Evolutionary conservation across 2,113 vertebrate genomes (phyloP).

Genomic region (Ictalurus furcatus): DNA sequence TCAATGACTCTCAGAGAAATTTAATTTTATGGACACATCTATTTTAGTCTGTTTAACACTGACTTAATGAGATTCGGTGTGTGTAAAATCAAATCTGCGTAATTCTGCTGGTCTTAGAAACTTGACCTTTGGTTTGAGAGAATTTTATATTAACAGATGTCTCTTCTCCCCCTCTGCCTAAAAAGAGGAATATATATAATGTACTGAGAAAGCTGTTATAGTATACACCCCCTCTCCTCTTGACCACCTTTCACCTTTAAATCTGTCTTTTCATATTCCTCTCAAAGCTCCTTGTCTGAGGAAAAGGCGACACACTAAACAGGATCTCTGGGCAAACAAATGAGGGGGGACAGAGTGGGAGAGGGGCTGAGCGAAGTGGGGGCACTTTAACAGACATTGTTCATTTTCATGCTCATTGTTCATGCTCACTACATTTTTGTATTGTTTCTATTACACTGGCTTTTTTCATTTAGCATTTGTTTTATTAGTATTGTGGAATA

Average conservation of each 20-base stretch:
- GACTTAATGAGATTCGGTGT: not conserved
- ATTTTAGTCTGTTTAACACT: conserved; percentile 36
- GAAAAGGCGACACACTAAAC: conserved; percentile 94
- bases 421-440: conserved; percentile 31
- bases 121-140: conserved; percentile 42
- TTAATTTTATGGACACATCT: conserved; percentile 6
- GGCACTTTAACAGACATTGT: conserved; percentile 46
- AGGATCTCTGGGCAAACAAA: conserved; percentile 96
- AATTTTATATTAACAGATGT: conserved; percentile 56
- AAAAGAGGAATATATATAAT: conserved; percentile 61
- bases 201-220: conserved; percentile 66
- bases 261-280: conserved; percentile 99
- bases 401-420: conserved; percentile 37
- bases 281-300: conserved; percentile 98
- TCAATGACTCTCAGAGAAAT: not conserved
- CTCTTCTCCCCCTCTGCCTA: conserved; percentile 82
- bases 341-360: conserved; percentile 53
- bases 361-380: conserved; percentile 35
- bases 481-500: not conserved
- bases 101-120: conserved; percentile 43
- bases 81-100: conserved; percentile 16
- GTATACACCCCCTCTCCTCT: conserved; percentile 73
- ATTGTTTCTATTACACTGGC: not conserved
- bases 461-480: not conserved
- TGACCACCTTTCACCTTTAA: conserved; percentile 92